phyloP scores from a whole-genome alignment of 1,140 invertebrate genomes.

The Mamestra configurata region DNA sequence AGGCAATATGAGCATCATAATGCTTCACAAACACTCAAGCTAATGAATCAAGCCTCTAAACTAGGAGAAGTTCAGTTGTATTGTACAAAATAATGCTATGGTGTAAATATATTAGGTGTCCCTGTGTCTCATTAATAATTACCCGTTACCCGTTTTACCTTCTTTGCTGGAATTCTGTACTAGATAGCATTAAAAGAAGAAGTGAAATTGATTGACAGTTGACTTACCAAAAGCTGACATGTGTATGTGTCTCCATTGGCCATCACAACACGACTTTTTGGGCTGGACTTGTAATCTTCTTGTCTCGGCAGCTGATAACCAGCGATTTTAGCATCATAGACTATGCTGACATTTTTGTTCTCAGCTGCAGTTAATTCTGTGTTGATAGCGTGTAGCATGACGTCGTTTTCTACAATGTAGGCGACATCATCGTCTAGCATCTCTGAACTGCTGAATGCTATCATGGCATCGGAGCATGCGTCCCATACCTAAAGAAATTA shows the following conservation, averaged over 20 bases:
- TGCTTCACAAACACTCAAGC: neutral
- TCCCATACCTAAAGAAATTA: conserved; percentile 94
- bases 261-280: conserved; percentile 82
- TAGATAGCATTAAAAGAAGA: neutral
- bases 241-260: conserved; percentile 88
- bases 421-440: conserved; percentile 92
- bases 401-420: conserved; percentile 98
- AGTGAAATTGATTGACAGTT: too few species aligned
- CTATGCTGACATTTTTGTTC: conserved; percentile 74
- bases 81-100: neutral
- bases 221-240: conserved; percentile 90
- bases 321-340: conserved; percentile 78
- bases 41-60: neutral
- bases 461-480: conserved; percentile 95
- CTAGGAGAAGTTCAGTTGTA: neutral
- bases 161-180: too few species aligned
- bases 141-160: too few species aligned
- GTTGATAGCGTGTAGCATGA: conserved; percentile 93
- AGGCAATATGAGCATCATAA: neutral
- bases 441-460: conserved; percentile 94
- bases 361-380: conserved; percentile 72
- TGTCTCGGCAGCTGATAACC: conserved; percentile 69
- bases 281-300: conserved; percentile 17
- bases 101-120: too few species aligned
- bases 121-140: too few species aligned